Evolutionary conservation across 2,113 vertebrate species (phyloP), one percentile per base, ranked within the genome.

Genomic region (Athene noctua): DNA sequence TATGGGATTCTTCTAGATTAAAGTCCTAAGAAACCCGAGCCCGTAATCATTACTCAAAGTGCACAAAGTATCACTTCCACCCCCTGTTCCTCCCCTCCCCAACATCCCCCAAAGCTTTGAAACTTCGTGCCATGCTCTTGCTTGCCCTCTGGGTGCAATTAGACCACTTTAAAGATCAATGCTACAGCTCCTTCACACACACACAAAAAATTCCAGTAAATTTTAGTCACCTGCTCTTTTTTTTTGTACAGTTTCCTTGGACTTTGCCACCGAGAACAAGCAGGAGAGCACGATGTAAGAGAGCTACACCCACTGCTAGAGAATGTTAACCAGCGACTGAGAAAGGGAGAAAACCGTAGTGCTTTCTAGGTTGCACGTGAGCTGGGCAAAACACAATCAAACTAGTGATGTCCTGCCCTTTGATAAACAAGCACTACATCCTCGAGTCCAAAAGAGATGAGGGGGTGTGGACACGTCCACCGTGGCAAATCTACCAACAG

Each of bases 401-500:
- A 63, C 11, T 3, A 61, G 9, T 2, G 8, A 80, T 11, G 11
- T 32, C 27, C 36, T 49, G 15, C 20, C n/a, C 34, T 49, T 27
- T 23, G 36, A 66, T 34, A 83, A 61, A 46, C 15, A 34, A 77
- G 32, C 72, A 63, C 14, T 1, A 15, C 59, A 49, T 44, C 73
- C 70, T 67, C 2, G 13, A 63, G 34, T 81, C 65, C 73, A 17
- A 32, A 40, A 75, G 52, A 29, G 73, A 80, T 9, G 29, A 23
- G 32, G 42, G 83, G n/a, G 54, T 29, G 51, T 42, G 47, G 29
- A 55, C n/a, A 17, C 42, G 42, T 51, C n/a, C 27, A 74, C 29
- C 3, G 0, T 0, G 9, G 36, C 54, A 80, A 54, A 83, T 11
- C 51, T 26, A 15, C 17, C 4, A 46, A 40, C 22, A 80, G 3